Evolutionary conservation across 2,888 invertebrate species (phyloP), one percentile per base, ranked within the genome.

Genomic region (Polydrusus tereticollis): DNA sequence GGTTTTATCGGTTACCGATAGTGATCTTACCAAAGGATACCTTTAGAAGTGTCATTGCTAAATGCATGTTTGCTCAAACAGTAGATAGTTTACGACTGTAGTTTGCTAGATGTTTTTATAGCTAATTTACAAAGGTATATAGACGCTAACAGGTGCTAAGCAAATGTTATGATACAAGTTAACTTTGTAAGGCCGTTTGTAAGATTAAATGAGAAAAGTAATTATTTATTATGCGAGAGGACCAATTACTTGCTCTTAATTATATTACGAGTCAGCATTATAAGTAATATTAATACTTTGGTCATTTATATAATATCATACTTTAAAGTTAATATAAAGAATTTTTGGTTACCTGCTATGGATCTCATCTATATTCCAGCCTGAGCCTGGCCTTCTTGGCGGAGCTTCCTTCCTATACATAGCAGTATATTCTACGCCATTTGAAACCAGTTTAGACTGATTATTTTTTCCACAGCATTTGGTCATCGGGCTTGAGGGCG

Each of bases 81-180:
- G 64, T 62, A 66, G 67, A 52, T 66, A 64, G 50, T 72, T 68
- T 72, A 62, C 41, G 72, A 36, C 52, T 29, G 38, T 23, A 50
- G 50, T 62, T 67, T 63, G 57, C 43, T 62, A 55, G 64, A 70
- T 70, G 59, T 57, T 50, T 70, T 70, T 70, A 70, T 59, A 47
- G 58, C 64, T 64, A 65, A 70, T 70, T 70, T 65, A 70, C 59
- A 65, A 58, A 65, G n/a, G n/a, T n/a, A n/a, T 58, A 18, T 14
- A 57, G 33, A 55, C 63, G 55, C 41, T 29, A 63, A 43, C 57
- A 69, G 69, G 69, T 69, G 69, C 57, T 69, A 69, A 69, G 60
- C 57, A 43, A 63, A 45, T 62, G 63, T 63, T 62, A 57, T 52
- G 69, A 67, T 57, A 52, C 21, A 7, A 64, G 52, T 52, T 20